Evolutionary conservation across 2,113 vertebrate species (phyloP), one percentile per base, ranked within the genome.

Genomic region (Cervus canadensis): DNA sequence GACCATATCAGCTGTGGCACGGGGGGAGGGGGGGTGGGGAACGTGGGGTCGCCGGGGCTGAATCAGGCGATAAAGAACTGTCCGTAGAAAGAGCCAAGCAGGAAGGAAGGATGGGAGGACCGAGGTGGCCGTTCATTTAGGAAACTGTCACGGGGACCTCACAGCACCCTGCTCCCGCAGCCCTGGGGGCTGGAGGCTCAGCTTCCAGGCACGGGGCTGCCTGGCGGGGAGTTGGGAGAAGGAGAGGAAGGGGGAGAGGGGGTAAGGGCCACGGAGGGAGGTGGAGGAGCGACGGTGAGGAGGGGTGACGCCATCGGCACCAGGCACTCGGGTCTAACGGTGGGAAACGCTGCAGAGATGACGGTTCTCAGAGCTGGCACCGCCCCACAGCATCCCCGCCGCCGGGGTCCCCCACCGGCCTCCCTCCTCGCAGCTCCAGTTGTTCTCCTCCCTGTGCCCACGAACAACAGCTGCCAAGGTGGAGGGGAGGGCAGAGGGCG

Each of bases 71-170:
- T 98, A 98, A 99, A 98, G 98, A 98, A 98, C 96, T 98, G 98
- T 98, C 99, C 99, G 98, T 98, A 98, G 97, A 98, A 97, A 97
- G 98, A 98, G 98, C 94, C 97, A 94, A 98, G 98, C 89, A 94
- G 98, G 98, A 97, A 99, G 99, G 99, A 99, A 99, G 98, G 98
- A 98, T 98, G 98, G 99, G 99, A 99, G 98, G 99, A 98, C 98
- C 98, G 98, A 99, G 98, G 99, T 97, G 98, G 97, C 98, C 98
- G 89, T 98, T 99, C 97, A 87, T 97, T 97, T 98, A 95, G 86
- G 98, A 98, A 89, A 84, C 98, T 93, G 98, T 98, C 97, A 98
- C 36, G 0, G 93, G 89, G 93, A 89, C 96, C 96, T 26, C 5
- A 3, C 57, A 74, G 95, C 97, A 88, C 12, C 92, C 40, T 21